Evolutionary conservation across 1,140 invertebrate species (phyloP).

Genomic region (Mycetomoellerius zeteki): DNA sequence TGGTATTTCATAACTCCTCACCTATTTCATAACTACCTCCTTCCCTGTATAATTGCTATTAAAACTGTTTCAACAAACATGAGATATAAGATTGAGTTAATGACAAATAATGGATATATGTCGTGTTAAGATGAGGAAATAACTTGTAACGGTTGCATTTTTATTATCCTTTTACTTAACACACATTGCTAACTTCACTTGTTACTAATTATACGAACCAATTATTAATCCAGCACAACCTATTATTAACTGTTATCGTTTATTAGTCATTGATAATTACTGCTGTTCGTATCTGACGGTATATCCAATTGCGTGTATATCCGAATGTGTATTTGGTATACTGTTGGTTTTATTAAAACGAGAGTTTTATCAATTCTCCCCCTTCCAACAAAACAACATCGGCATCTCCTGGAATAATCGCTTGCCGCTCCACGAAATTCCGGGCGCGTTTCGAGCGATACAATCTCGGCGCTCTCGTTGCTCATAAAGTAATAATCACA

Average conservation of each 20-base stretch:
- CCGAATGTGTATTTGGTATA: background rate
- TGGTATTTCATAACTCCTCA: too few species aligned
- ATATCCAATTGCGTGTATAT: background rate
- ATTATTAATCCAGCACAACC: background rate
- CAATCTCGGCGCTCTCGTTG: conserved; percentile 78
- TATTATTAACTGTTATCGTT: conserved; percentile 14
- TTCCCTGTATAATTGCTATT: background rate
- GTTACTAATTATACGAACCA: background rate
- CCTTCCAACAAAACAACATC: background rate
- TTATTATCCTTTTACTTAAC: background rate
- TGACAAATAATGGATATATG: background rate
- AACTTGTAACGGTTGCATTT: background rate
- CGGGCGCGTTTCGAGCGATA: conserved; percentile 26
- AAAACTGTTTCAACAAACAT: background rate
- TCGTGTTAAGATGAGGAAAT: background rate
- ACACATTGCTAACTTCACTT: background rate
- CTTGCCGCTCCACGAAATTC: conserved; percentile 1
- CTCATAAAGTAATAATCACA: conserved; percentile 85
- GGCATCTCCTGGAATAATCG: background rate
- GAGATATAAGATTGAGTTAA: background rate
- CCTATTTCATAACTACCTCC: too few species aligned
- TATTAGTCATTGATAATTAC: conserved; percentile 6
- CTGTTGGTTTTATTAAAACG: background rate
- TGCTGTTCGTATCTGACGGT: background rate
- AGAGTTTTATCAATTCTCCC: background rate